Conservation (phyloP, 2,888 invertebrate genomes). For the Cyclophora albipunctata region DNA sequence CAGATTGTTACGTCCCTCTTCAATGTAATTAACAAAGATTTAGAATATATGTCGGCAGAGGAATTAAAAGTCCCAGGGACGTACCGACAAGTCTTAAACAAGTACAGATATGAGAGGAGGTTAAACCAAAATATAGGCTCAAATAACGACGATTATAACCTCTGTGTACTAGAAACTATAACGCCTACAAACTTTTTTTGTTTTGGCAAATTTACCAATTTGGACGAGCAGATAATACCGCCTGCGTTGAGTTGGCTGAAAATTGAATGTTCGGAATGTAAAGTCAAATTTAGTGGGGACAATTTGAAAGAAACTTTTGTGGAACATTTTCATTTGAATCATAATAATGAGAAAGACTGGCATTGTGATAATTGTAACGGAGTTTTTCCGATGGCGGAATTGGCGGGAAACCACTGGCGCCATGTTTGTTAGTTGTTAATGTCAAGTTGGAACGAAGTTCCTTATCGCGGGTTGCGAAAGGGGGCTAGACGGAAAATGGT, state of each 20-base stretch:
- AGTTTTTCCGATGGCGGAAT: constrained; percentile 19
- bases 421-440: constrained; percentile 28
- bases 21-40: constrained; percentile 20
- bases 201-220: constrained; percentile 13
- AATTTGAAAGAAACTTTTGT: constrained; percentile 16
- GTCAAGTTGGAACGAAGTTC: no score
- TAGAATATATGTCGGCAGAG: constrained; percentile 4
- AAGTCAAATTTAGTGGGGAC: constrained; percentile 16
- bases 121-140: constrained; percentile 24
- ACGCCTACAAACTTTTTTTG: constrained; percentile 25
- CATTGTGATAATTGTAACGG: constrained; percentile 33
- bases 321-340: constrained; percentile 33
- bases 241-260: constrained; percentile 21
- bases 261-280: constrained; percentile 37
- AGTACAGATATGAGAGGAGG: constrained; percentile 40
- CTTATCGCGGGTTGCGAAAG: no score
- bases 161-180: constrained; percentile 41
- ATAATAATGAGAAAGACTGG: constrained; percentile 38
- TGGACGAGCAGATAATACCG: background rate
- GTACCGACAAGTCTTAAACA: constrained; percentile 25
- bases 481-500: no score
- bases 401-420: constrained; percentile 30
- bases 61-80: constrained; percentile 12
- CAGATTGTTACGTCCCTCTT: constrained; percentile 7
- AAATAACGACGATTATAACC: constrained; percentile 20